These are phyloP conservation scores for Prunella strophiata DNA, from an alignment of 2,797 vertebrate genomes.

Conservation along the genomic window DNA sequence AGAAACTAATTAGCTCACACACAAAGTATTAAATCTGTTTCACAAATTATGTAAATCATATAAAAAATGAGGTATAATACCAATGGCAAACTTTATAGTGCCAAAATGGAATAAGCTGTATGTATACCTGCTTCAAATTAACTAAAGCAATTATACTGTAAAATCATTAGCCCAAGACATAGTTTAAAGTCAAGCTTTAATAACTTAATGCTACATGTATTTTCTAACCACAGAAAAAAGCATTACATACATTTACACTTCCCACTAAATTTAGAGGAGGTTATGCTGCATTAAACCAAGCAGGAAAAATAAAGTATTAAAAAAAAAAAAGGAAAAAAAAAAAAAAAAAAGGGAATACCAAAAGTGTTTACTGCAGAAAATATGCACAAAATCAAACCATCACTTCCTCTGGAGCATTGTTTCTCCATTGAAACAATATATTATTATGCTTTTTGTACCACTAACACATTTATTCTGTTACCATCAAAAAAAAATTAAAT, in stretches of 20 bases:
- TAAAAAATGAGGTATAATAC: slow-evolving; percentile 68
- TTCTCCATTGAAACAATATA: not conserved
- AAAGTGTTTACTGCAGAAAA: slow-evolving; percentile 34
- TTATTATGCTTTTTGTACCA: not conserved
- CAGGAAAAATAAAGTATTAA: slow-evolving; percentile 31
- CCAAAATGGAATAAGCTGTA: slow-evolving; percentile 69
- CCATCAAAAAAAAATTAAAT: not conserved
- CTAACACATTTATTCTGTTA: not conserved
- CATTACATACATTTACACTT: slow-evolving; percentile 66
- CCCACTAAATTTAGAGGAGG: slow-evolving; percentile 61
- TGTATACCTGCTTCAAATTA: slow-evolving; percentile 71
- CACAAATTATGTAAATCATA: slow-evolving; percentile 73
- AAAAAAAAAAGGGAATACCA: not conserved
- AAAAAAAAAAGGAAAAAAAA: not conserved
- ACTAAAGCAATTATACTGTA: slow-evolving; percentile 71
- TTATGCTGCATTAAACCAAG: slow-evolving; percentile 65
- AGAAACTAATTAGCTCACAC: slow-evolving; percentile 66
- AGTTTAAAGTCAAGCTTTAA: slow-evolving; percentile 71
- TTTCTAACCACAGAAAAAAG: slow-evolving; percentile 66
- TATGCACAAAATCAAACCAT: not conserved
- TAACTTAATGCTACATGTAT: slow-evolving; percentile 70
- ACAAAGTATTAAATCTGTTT: slow-evolving; percentile 71
- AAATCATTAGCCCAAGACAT: slow-evolving; percentile 73
- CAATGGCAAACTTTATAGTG: slow-evolving; percentile 71
- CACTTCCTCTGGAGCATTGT: not conserved